Conservation (phyloP, 2,113 vertebrate genomes). For the Onychorhynchus coronatus region DNA sequence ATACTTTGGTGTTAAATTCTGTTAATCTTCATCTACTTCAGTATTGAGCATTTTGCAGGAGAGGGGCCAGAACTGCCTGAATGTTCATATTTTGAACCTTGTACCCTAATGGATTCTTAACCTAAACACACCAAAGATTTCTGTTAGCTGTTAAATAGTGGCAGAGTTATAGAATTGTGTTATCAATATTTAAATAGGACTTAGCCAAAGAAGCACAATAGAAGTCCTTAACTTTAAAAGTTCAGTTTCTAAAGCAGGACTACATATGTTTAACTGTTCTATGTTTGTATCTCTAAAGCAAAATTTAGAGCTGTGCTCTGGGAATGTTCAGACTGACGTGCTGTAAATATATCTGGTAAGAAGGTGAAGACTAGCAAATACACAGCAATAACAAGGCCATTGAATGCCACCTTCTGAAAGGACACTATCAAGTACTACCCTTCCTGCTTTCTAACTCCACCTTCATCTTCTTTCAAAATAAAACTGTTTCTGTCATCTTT, state of each 20-base stretch:
- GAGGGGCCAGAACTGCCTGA: constrained; percentile 56
- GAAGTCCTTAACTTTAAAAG: constrained; percentile 67
- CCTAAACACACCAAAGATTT: constrained; percentile 77
- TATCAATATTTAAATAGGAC: constrained; percentile 67
- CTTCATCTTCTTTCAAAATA: neutral
- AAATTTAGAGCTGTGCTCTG: constrained; percentile 68
- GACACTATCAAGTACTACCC: constrained; percentile 67
- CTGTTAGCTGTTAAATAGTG: constrained; percentile 69
- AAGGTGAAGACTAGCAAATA: constrained; percentile 41
- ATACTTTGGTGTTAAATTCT: neutral
- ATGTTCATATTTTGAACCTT: constrained; percentile 62
- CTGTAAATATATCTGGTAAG: constrained; percentile 50
- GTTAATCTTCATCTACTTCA: neutral
- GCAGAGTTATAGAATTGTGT: constrained; percentile 59
- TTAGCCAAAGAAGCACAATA: constrained; percentile 80
- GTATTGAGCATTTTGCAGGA: neutral
- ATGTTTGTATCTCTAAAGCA: constrained; percentile 68
- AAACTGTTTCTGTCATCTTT: neutral
- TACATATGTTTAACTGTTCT: constrained; percentile 60
- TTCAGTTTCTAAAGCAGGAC: constrained; percentile 63
- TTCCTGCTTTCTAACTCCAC: neutral
- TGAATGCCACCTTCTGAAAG: constrained; percentile 65
- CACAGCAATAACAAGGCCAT: constrained; percentile 59
- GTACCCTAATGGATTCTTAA: constrained; percentile 61
- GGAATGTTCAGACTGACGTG: constrained; percentile 66